Evolutionary conservation across 2,888 invertebrate species (phyloP).

Genomic region (Drosophila pseudotakahashii): DNA sequence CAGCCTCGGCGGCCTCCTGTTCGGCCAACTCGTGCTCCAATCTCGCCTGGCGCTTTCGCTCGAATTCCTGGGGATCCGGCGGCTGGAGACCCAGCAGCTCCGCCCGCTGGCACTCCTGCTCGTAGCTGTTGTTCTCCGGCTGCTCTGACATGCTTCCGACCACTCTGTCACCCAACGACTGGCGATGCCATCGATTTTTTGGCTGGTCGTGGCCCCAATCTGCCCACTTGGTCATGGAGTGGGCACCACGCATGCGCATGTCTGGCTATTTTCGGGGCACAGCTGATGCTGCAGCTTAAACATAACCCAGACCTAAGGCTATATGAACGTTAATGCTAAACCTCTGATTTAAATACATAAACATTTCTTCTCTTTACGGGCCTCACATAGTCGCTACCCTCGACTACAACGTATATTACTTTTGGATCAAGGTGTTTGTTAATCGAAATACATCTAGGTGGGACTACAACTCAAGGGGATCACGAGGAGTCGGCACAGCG

Average conservation of each 20-base stretch:
- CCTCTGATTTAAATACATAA: neutral
- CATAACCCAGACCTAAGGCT: neutral
- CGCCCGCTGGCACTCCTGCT: conserved; percentile 91
- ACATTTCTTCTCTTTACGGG: neutral
- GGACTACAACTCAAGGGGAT: neutral
- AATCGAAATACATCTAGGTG: conserved; percentile 3
- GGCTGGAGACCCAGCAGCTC: conserved; percentile 90
- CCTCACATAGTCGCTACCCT: conserved; percentile 4
- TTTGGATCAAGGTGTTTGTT: conserved; percentile 5
- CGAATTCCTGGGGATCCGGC: conserved; percentile 88
- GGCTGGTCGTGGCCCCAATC: conserved; percentile 3
- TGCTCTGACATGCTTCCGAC: conserved; percentile 83
- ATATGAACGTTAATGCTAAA: neutral
- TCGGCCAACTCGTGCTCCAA: conserved; percentile 80
- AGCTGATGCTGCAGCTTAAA: conserved; percentile 11
- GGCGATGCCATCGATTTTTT: conserved; percentile 62
- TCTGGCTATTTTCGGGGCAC: neutral
- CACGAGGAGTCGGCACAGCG: conserved; percentile 65
- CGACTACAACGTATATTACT: conserved; percentile 9
- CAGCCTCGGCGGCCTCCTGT: conserved; percentile 85
- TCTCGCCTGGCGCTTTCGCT: conserved; percentile 85
- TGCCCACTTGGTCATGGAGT: conserved; percentile 6
- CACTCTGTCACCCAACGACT: conserved; percentile 16
- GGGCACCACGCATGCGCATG: conserved; percentile 28
- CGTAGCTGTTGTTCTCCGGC: conserved; percentile 87